Conservation (phyloP, 2,888 invertebrate species). For the Acanthosepion esculentum region DNA sequence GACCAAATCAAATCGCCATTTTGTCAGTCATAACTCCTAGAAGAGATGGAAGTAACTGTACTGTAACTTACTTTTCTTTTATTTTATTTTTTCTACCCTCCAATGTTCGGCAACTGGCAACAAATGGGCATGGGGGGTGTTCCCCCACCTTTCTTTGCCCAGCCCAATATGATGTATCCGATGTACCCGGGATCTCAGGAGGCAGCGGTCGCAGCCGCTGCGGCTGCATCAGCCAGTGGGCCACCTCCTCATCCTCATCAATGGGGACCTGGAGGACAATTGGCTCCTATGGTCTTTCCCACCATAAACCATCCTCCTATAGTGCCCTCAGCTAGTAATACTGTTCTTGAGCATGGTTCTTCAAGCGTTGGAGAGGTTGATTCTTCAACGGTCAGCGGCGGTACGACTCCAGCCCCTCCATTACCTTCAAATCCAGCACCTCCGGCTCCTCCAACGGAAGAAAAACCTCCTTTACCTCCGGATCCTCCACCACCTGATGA, state of each 20-base stretch:
- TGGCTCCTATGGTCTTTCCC: constrained; percentile 5
- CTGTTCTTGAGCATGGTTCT: background rate
- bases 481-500: constrained; percentile 68
- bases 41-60: constrained; percentile 35
- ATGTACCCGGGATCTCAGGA: constrained; percentile 40
- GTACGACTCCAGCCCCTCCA: constrained; percentile 33
- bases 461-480: constrained; percentile 70
- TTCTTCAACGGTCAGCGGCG: background rate
- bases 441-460: constrained; percentile 63
- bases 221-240: background rate
- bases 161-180: constrained; percentile 39
- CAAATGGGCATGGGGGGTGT: constrained; percentile 40
- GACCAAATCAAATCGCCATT: constrained; percentile 25
- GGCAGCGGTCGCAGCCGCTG: background rate
- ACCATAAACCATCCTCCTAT: background rate
- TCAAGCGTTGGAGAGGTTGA: background rate
- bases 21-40: constrained; percentile 14
- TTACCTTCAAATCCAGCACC: constrained; percentile 59
- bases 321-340: background rate
- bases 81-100: background rate
- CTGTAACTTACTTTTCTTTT: background rate
- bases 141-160: constrained; percentile 38
- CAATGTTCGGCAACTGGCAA: constrained; percentile 46
- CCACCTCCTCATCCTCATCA: constrained; percentile 43
- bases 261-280: constrained; percentile 25